phyloP scores from a whole-genome alignment of 2,113 vertebrate genomes.

The Empidonax traillii region DNA sequence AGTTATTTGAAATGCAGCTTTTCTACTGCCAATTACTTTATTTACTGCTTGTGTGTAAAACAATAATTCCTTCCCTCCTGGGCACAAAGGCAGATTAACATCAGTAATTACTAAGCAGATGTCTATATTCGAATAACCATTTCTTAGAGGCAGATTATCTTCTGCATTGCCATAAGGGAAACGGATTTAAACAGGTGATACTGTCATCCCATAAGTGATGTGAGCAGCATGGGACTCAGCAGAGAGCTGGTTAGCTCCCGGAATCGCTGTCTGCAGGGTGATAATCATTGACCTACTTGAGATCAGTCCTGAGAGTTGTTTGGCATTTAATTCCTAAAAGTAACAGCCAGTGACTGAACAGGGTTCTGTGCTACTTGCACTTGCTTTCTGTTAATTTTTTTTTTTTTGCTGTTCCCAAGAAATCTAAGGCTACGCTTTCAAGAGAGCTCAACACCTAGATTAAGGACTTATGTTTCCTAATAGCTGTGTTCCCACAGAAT shows the following conservation, averaged over 20 bases:
- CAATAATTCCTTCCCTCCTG: not conserved
- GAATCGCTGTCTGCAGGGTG: rapidly evolving
- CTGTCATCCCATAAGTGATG: not conserved
- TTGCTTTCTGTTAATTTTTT: not conserved
- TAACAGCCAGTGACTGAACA: not conserved
- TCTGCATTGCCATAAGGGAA: not conserved
- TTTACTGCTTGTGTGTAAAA: not conserved
- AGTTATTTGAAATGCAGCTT: not conserved
- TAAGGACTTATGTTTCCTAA: not conserved
- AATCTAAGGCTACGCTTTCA: not conserved
- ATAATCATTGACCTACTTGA: not conserved
- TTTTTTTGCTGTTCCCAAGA: not conserved
- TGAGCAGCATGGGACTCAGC: not conserved
- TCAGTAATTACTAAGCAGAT: conserved; percentile 27
- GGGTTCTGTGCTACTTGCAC: not conserved
- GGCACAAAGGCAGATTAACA: not conserved
- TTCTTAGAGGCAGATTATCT: conserved; percentile 12
- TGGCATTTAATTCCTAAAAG: not conserved
- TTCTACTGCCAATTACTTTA: conserved; percentile 1
- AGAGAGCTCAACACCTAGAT: not conserved
- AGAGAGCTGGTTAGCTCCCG: not conserved
- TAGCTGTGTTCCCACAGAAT: not conserved
- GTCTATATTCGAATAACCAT: not conserved
- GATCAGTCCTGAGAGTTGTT: not conserved
- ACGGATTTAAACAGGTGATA: not conserved